phyloP scores from a whole-genome alignment of 2,113 vertebrate genomes.

The Cyanoderma ruficeps region DNA sequence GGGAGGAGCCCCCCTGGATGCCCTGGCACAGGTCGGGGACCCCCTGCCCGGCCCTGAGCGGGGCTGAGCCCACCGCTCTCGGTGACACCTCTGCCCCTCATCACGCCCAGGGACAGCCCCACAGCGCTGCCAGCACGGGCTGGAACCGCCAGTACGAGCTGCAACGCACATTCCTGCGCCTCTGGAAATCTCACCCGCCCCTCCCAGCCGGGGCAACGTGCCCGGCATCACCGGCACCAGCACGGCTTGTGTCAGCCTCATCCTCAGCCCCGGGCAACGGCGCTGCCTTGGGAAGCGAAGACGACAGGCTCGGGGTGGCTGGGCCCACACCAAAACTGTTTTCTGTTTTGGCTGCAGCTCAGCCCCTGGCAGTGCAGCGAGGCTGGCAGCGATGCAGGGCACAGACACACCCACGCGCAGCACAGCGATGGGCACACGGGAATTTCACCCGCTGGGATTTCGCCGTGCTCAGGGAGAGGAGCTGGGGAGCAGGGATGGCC shows the following conservation, averaged over 20 bases:
- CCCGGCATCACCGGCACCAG: neutral
- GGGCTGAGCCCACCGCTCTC: accelerated
- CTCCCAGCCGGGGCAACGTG: neutral
- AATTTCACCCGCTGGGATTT: too few relatives aligned
- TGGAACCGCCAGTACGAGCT: neutral
- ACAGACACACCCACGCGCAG: too few relatives aligned
- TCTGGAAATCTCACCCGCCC: neutral
- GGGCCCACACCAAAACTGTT: accelerated
- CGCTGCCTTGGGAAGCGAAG: neutral
- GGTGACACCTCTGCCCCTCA: accelerated
- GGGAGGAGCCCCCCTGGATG: too few relatives aligned
- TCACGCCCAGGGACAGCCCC: accelerated
- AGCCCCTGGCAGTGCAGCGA: too few relatives aligned
- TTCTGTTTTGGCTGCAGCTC: too few relatives aligned
- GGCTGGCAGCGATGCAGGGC: neutral
- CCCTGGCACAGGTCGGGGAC: neutral
- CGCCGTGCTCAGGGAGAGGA: too few relatives aligned
- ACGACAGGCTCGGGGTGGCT: accelerated
- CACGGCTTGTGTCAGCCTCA: neutral
- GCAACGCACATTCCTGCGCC: neutral
- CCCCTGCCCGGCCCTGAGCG: neutral
- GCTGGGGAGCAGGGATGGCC: too few relatives aligned
- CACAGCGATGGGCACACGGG: too few relatives aligned
- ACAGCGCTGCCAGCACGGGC: neutral
- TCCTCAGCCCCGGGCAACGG: neutral